Base-by-base conservation (phyloP, 2,888 invertebrate species). In the Drosophila aldrichi region DNA sequence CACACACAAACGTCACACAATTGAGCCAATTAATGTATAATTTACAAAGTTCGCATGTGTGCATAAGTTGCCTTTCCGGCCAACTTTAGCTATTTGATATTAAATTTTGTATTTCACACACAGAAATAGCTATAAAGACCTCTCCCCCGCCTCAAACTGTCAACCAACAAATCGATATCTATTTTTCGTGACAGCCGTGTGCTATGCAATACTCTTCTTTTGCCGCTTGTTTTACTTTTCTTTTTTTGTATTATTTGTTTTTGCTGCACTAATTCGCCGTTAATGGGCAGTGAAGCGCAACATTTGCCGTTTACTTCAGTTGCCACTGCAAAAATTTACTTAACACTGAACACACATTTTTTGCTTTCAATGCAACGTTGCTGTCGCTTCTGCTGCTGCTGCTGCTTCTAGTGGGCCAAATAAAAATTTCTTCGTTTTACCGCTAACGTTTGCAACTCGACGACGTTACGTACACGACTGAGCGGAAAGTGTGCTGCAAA, bases 401-500 rank as follows among this genome's bases (percentile, higher is more conserved):
- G 71, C 79, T 79, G 63, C 43, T 79, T 58, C 58, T 67, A 55
- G 48, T 70, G 66, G 44, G 20, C 51, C 60, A 63, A 79, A 54
- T 44, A 51, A 29, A 61, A 51, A 29, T 12, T 52, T 70, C 3
- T 66, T 43, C 51, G 56, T 51, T 81, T 87, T 72, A 79, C 81
- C 81, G 81, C 70, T 76, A 82, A 81, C 85, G 88, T 82, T 81
- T 73, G 56, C 67, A 81, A 85, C 89, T 86, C 76, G 81, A 90
- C 91, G 91, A 91, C 90, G 91, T 85, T 77, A 90, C 83, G 90
- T 90, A 90, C 85, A 91, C 91, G 91, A 91, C 92, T 91, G 87
- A 89, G 70, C 78, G 48, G 63, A 75, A 60, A 65, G 56, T 68
- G 40, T 56, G 65, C 67, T 63, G 68, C 68, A 49, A 66, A 79